Conservation (phyloP, 2,888 invertebrate species). For the Leptopterna dolabrata region DNA sequence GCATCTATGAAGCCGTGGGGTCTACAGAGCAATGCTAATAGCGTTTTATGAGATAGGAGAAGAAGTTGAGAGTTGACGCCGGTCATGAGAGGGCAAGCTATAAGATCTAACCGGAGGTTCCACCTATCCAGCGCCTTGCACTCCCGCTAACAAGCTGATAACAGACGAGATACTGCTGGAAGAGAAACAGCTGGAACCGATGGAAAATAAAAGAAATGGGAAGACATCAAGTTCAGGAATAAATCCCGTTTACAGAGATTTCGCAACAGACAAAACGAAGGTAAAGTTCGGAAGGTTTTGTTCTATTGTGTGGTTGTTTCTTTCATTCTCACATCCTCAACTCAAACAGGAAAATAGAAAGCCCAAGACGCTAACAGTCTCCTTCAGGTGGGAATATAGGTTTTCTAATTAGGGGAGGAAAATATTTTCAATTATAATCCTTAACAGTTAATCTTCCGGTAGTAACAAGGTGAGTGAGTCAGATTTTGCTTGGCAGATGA, state of each 20-base stretch:
- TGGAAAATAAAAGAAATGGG: neutral
- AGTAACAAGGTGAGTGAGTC: neutral
- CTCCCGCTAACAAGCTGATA: slow-evolving; percentile 25
- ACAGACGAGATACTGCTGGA: neutral
- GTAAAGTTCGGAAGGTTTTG: neutral
- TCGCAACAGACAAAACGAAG: neutral
- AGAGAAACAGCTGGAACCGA: neutral
- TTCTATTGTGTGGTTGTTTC: neutral
- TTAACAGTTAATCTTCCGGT: neutral
- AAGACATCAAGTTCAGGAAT: slow-evolving; percentile 8
- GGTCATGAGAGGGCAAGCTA: neutral
- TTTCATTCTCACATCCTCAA: neutral
- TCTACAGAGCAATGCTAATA: slow-evolving; percentile 18
- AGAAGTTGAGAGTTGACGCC: slow-evolving; percentile 21
- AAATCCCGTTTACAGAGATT: neutral
- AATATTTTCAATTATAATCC: neutral
- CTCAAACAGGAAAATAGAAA: neutral
- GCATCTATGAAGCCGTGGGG: neutral
- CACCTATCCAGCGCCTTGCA: neutral
- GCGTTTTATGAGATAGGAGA: slow-evolving; percentile 22
- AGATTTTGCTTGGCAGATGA: neutral
- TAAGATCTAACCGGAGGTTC: neutral
- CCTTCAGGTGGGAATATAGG: neutral
- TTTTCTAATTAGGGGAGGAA: neutral
- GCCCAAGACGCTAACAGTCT: neutral